Evolutionary conservation across 2,797 vertebrate species (phyloP).

Genomic region (Gymnodraco acuticeps): DNA sequence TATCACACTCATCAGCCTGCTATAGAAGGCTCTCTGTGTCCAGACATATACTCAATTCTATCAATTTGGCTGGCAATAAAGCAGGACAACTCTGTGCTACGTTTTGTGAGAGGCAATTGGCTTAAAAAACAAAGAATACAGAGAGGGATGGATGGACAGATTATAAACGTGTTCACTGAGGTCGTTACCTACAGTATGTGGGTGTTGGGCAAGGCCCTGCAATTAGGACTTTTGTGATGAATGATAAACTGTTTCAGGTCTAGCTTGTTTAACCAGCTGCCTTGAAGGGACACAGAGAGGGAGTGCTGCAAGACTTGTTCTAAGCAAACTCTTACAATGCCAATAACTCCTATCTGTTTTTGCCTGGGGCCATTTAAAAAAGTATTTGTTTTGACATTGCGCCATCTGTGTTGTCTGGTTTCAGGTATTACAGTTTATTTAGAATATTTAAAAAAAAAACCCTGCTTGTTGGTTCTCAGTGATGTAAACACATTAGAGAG

Average conservation of each 20-base stretch:
- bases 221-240: conserved; percentile 44
- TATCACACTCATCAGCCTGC: conserved; percentile 31
- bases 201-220: conserved; percentile 20
- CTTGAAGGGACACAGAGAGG: conserved; percentile 38
- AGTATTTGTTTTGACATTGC: not conserved
- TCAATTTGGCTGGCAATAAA: conserved; percentile 27
- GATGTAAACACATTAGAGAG: conserved; percentile 18
- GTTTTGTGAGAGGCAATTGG: conserved; percentile 14
- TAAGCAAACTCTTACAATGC: conserved; percentile 19
- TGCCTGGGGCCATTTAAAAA: not conserved
- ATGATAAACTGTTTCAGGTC: conserved; percentile 50
- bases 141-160: conserved; percentile 46
- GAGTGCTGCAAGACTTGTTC: conserved; percentile 49
- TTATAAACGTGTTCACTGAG: conserved; percentile 38
- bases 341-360: conserved; percentile 10
- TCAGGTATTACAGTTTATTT: not conserved
- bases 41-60: conserved; percentile 42
- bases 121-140: conserved; percentile 30
- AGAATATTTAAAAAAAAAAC: not conserved
- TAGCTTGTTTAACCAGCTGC: conserved; percentile 74
- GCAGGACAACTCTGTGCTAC: conserved; percentile 4
- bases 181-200: conserved; percentile 23
- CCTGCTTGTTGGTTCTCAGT: conserved; percentile 18
- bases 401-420: not conserved
- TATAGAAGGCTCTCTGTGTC: conserved; percentile 15